Base-by-base conservation (phyloP, 2,797 vertebrate species). In the Thalassophryne amazonica region DNA sequence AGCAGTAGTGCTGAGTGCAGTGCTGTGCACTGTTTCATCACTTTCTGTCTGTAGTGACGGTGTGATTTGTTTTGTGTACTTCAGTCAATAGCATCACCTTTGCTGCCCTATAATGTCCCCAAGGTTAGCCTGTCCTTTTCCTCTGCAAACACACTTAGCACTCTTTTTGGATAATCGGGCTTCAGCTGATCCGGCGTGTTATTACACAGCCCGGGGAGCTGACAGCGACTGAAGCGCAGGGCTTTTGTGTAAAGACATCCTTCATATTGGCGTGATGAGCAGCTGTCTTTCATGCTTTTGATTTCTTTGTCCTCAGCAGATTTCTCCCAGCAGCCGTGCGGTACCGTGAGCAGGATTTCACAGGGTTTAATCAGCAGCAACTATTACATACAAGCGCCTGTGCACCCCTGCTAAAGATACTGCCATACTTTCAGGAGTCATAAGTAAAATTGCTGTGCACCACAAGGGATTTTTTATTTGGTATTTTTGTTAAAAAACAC, bases 61-160 rank as follows among this genome's bases (percentile, higher is more conserved):
- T 45, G 57, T 56, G 71, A 71, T 82, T 69, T 72, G 60, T 73
- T 80, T 72, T 64, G 73, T 78, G 58, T 31, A 36, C 20, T 60
- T 54, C 51, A 54, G 61, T 78, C 77, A 73, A 82, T 82, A 59
- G 40, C 74, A 57, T 76, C 59, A 75, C 83, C 75, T 78, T 79
- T 52, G 55, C 50, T 60, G 43, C 39, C 57, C 60, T 50, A 20
- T 60, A 72, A 53, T 62, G 37, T 76, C 73, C 35, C 59, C 0
- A 15, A 53, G 60, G 55, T 61, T 34, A 12, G 33, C 43, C 43
- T 37, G 48, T 73, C 69, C 51, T 63, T 59, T 50, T 46, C 23
- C 45, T n/a, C 23, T n/a, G 27, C 51, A 64, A 73, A 75, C 55
- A 78, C 74, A 69, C 51, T 28, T 33, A 6, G 16, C 3, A 8